Base-by-base conservation (phyloP, 2,113 vertebrate species). In the Rhinichthys klamathensis region DNA sequence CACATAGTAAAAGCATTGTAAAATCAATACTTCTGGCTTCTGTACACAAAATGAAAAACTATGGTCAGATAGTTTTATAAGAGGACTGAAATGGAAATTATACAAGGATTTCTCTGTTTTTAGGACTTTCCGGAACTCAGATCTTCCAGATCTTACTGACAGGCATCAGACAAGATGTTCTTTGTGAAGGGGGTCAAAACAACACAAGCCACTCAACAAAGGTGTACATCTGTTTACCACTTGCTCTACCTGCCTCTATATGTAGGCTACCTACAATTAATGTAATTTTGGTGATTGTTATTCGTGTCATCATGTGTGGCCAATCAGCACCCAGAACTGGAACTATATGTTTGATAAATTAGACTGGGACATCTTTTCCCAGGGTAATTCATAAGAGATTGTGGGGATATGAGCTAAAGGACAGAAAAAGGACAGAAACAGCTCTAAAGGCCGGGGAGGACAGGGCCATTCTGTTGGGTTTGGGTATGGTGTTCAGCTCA, bases 321-420 rank as follows among this genome's bases (percentile, higher is more conserved):
- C 38, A 41, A 7, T 44, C 11, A 72, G 38, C 38, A 72, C 38
- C 38, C 38, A 72, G 21, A 21, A 44, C 46, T 32, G 67, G 67
- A 70, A 23, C 30, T 35, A 69, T 35, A 69, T 3, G 35, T 41
- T 69, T 35, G 4, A 18, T 41, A 12, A 41, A 41, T 41, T 23
- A 21, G n/a, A n/a, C n/a, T n/a, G n/a, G 35, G 9, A 46, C 2
- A 16, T 60, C 23, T 63, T 75, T 58, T 38, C 27, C 67, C 93
- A 97, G 97, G 94, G 96, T 96, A 87, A 96, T 98, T 94, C 98
- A 98, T 93, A 96, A 97, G 95, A 99, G 97, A 94, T 96, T 97
- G 92, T 95, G 94, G 78, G 95, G 97, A 89, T 96, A 96, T 0
- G 96, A 98, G 84, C 89, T 98, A 84, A 92, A 97, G 93, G 97